Conservation (phyloP, 2,113 vertebrate species). For the Cephalopterus ornatus region DNA sequence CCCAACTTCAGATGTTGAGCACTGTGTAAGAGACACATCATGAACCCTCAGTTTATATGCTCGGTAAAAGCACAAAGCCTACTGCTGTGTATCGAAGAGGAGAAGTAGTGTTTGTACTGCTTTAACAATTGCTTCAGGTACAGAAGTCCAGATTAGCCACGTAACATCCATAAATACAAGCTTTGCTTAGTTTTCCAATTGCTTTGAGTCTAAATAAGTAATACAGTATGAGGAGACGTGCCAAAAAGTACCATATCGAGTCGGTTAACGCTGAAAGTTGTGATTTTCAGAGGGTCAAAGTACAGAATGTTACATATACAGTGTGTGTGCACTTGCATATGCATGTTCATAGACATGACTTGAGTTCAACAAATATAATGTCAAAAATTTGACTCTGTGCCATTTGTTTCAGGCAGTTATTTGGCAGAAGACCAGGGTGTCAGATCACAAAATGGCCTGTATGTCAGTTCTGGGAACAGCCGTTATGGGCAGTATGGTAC, state of each 20-base stretch:
- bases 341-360: slow-evolving; percentile 63
- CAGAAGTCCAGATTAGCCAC: neutral
- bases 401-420: slow-evolving; percentile 85
- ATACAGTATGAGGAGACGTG: neutral
- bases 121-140: neutral
- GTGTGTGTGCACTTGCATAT: slow-evolving; percentile 46
- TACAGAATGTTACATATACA: slow-evolving; percentile 67
- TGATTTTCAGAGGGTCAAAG: slow-evolving; percentile 39
- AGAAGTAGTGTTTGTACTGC: neutral
- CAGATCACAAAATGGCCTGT: slow-evolving; percentile 89
- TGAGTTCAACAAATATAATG: slow-evolving; percentile 70
- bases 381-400: slow-evolving; percentile 74
- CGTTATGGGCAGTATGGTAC: slow-evolving; percentile 82
- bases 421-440: slow-evolving; percentile 92
- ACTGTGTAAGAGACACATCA: neutral
- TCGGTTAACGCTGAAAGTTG: slow-evolving; percentile 13
- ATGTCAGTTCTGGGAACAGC: slow-evolving; percentile 86
- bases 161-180: neutral
- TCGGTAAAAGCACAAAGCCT: neutral
- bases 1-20: neutral
- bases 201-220: neutral
- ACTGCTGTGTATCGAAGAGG: neutral
- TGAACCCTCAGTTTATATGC: neutral
- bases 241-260: neutral
- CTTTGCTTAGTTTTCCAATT: neutral